phyloP scores from a whole-genome alignment of 2,113 vertebrate genomes.

The Columba livia region DNA sequence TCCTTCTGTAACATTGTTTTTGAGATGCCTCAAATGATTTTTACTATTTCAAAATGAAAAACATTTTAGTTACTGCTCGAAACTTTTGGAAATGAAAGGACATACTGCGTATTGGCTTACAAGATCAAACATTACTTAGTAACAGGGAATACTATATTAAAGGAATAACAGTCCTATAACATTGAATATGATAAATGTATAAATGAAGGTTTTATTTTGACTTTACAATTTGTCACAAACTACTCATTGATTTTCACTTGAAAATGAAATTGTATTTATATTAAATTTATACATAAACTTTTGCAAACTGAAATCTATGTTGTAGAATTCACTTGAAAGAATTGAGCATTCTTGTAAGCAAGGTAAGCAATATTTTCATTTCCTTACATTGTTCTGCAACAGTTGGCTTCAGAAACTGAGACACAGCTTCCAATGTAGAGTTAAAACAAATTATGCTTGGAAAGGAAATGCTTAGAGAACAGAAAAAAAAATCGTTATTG shows the following conservation, averaged over 20 bases:
- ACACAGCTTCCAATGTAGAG: not conserved
- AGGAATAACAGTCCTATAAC: not conserved
- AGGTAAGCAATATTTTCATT: not conserved
- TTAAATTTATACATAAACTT: not conserved
- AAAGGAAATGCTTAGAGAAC: not conserved
- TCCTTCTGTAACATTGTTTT: not conserved
- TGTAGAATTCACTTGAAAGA: not conserved
- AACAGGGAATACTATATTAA: not conserved
- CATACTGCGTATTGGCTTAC: not conserved
- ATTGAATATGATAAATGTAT: not conserved
- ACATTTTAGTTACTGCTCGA: not conserved
- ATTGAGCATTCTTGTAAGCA: not conserved
- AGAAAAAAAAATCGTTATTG: not conserved
- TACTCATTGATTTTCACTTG: not conserved
- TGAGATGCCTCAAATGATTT: not conserved
- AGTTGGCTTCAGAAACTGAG: not conserved
- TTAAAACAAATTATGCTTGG: not conserved
- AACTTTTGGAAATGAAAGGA: not conserved
- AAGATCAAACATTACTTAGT: not conserved
- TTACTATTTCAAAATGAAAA: conserved; percentile 32
- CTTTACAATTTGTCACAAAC: not conserved
- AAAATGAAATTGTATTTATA: not conserved
- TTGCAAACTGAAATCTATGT: not conserved
- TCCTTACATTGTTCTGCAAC: not conserved
- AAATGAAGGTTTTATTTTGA: not conserved